Evolutionary conservation across 2,888 invertebrate species (phyloP).

Genomic region (Sericinus montela): DNA sequence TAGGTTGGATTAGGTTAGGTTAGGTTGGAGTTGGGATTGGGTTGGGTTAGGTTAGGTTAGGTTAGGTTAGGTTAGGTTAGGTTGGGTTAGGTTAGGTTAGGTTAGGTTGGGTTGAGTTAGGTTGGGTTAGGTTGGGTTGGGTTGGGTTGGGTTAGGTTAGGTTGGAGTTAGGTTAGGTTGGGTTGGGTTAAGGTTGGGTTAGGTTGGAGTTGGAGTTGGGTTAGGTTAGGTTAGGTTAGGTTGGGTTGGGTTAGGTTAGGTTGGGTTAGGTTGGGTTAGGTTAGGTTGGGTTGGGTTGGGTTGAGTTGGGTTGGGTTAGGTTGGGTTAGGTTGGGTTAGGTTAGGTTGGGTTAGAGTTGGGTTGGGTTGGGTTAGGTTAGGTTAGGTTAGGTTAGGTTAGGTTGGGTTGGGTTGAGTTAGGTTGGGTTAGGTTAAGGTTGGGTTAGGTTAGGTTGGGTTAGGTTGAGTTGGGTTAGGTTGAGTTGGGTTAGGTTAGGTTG

Average conservation of each 20-base stretch:
- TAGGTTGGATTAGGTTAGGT: constrained; percentile 22
- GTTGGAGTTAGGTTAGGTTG: too few species aligned
- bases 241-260: constrained; percentile 26
- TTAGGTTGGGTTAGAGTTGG: too few species aligned
- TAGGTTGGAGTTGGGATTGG: constrained; percentile 11
- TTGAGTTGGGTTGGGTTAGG: constrained; percentile 16
- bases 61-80: constrained; percentile 23
- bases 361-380: constrained; percentile 15
- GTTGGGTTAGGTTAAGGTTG: constrained; percentile 15
- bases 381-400: constrained; percentile 17
- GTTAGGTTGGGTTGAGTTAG: constrained; percentile 13
- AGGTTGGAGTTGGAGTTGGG: constrained; percentile 15
- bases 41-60: constrained; percentile 16
- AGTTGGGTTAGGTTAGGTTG: constrained; percentile 17
- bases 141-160: constrained; percentile 14
- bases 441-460: constrained; percentile 17
- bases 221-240: constrained; percentile 26
- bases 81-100: constrained; percentile 9
- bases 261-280: constrained; percentile 23
- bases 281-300: constrained; percentile 19
- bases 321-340: constrained; percentile 17
- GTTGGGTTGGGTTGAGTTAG: constrained; percentile 16
- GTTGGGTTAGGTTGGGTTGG: constrained; percentile 17
- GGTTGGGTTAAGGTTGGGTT: constrained; percentile 13
- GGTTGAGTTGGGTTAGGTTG: constrained; percentile 17